phyloP scores from a whole-genome alignment of 2,888 invertebrate genomes.

The Ophioninae sp. region DNA sequence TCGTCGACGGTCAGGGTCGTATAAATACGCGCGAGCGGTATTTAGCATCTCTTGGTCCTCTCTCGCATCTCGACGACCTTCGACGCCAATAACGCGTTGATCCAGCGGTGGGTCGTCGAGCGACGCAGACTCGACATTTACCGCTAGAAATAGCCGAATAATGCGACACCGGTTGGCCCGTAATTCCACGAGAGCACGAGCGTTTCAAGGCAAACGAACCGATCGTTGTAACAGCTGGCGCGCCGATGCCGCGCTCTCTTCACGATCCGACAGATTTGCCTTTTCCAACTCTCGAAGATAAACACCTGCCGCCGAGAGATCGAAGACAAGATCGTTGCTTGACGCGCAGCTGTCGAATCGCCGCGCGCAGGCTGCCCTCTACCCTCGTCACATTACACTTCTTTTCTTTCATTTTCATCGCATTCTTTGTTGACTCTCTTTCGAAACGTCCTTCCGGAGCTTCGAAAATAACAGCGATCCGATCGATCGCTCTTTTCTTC shows the following conservation, averaged over 20 bases:
- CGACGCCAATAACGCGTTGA: constrained; percentile 45
- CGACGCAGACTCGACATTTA: constrained; percentile 32
- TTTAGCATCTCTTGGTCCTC: neutral
- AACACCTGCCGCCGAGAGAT: constrained; percentile 27
- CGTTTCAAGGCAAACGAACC: constrained; percentile 27
- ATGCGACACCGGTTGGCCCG: constrained; percentile 9
- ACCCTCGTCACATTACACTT: neutral
- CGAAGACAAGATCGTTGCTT: constrained; percentile 9
- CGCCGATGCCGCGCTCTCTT: neutral
- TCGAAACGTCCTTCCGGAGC: too few species aligned
- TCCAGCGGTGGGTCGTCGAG: constrained; percentile 15
- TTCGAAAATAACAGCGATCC: too few species aligned
- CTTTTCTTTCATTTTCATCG: neutral
- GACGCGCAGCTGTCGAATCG: constrained; percentile 43
- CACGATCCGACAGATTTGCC: constrained; percentile 2
- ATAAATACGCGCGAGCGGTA: neutral
- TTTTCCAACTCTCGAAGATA: constrained; percentile 21
- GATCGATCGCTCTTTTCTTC: too few species aligned
- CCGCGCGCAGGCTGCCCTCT: neutral
- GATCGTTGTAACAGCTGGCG: neutral
- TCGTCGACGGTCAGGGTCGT: constrained; percentile 57
- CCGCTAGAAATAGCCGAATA: constrained; percentile 26
- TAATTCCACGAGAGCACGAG: constrained; percentile 36
- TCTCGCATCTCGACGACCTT: constrained; percentile 40
- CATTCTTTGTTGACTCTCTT: neutral